Evolutionary conservation across 1,140 invertebrate genomes (phyloP).

Genomic region (Drosophila pandora): DNA sequence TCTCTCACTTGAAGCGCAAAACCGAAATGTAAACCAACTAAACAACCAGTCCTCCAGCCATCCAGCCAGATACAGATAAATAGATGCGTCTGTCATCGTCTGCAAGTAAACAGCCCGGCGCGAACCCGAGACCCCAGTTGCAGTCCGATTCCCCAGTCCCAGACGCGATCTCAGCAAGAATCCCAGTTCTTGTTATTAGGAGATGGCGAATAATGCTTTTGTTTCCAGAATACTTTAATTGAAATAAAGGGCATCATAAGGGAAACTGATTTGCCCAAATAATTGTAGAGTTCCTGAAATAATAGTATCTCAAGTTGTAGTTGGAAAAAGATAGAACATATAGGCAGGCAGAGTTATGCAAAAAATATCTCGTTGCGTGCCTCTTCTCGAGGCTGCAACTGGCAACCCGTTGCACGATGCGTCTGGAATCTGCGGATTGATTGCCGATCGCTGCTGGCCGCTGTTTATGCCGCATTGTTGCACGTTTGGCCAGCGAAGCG

Average conservation of each 20-base stretch:
- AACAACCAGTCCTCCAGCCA: constrained; percentile 37
- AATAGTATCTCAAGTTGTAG: constrained; percentile 40
- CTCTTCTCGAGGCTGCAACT: constrained; percentile 17
- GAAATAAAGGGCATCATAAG: too few relatives aligned
- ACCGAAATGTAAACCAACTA: constrained; percentile 76
- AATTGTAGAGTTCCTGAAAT: background rate
- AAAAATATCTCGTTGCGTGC: constrained; percentile 71
- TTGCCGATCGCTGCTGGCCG: constrained; percentile 63
- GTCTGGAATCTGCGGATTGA: constrained; percentile 75
- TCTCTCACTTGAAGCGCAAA: constrained; percentile 76
- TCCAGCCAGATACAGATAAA: constrained; percentile 44
- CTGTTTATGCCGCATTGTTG: constrained; percentile 55
- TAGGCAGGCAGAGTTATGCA: constrained; percentile 4
- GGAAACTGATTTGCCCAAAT: background rate
- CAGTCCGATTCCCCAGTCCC: background rate
- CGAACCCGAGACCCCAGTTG: background rate
- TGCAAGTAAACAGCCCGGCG: constrained; percentile 26
- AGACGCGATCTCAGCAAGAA: constrained; percentile 1
- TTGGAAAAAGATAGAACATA: background rate
- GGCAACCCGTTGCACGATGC: constrained; percentile 7
- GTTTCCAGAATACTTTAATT: background rate
- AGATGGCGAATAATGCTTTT: background rate
- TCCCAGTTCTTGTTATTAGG: background rate
- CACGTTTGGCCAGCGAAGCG: constrained; percentile 49
- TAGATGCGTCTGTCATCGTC: constrained; percentile 53